Base-by-base conservation (phyloP, 1,140 invertebrate genomes). In the Aphelinus atriplicis region DNA sequence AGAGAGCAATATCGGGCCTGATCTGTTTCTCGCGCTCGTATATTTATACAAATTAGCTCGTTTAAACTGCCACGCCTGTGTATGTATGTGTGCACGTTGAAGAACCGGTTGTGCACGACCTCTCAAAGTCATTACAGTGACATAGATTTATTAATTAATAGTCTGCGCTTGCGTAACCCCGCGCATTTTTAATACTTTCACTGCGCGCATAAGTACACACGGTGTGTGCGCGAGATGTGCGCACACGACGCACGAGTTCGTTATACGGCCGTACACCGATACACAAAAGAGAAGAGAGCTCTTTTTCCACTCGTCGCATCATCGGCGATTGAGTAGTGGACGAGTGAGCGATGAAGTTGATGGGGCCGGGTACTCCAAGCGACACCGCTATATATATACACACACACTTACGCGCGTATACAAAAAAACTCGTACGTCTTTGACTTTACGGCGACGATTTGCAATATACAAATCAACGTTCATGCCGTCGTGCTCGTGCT, bases 111-210 rank as follows among this genome's bases (percentile, higher is more conserved):
- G 26, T 26, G 26, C 26, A 26, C 26, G 26, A 26, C 26, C 26
- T 26, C 26, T 26, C 26, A 26, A 26, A 47, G 42, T 69, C 47
- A 69, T 48, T 69, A 58, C 46, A 45, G 47, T 10, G 58, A 60
- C 68, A 71, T 46, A 53, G 47, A 70, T 70, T 61, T 71, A 71
- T 71, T 71, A 71, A 62, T 71, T 71, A 71, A 71, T 71, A 42
- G 6, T 10, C 9, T 5, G 47, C 42, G 5, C 9, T 10, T 45
- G 10, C 55, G 48, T 4, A 43, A 63, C 46, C 5, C 9, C 7
- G 47, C 48, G 1, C 50, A 47, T 50, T 69, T 57, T 68, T 10
- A 57, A 69, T 69, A 69, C 56, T 69, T 69, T 47, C 48, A 9
- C 62, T 46, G n/a, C 10, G 46, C 53, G 53, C 1, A 2, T 63